Evolutionary conservation across 1,140 invertebrate genomes (phyloP).

Genomic region (Atopsyche davidsoni): DNA sequence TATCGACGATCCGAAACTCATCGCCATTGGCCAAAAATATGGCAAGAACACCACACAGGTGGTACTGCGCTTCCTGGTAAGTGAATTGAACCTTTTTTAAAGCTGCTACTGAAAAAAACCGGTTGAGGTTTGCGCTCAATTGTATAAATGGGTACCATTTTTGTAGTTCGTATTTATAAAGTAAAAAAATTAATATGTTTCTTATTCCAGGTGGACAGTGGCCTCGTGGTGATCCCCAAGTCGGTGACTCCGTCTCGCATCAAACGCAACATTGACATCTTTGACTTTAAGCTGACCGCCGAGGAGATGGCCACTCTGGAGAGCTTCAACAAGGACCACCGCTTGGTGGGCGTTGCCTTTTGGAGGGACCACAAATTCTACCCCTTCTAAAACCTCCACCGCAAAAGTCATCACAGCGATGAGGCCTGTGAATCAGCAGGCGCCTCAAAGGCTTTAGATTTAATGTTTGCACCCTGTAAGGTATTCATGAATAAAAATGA

Average conservation of each 20-base stretch:
- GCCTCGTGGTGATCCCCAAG: conserved; percentile 75
- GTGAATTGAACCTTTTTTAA: too few relatives aligned
- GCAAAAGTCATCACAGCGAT: too few relatives aligned
- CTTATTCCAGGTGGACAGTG: conserved; percentile 58
- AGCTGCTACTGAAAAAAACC: too few relatives aligned
- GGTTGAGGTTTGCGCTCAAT: too few relatives aligned
- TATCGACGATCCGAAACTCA: conserved; percentile 56
- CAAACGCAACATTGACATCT: conserved; percentile 67
- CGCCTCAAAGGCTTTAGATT: too few relatives aligned
- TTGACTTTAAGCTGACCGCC: conserved; percentile 65
- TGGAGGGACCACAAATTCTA: conserved; percentile 40
- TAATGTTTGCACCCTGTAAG: too few relatives aligned
- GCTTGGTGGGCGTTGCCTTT: conserved; percentile 44
- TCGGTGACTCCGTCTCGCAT: conserved; percentile 70
- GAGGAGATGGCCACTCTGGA: conserved; percentile 55
- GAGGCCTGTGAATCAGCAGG: too few relatives aligned
- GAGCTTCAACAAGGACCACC: conserved; percentile 50
- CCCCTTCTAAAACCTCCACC: conserved; percentile 41
- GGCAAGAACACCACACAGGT: conserved; percentile 67
- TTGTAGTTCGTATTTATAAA: too few relatives aligned
- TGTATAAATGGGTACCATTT: too few relatives aligned
- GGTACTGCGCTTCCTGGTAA: conserved; percentile 55
- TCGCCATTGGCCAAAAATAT: conserved; percentile 58
- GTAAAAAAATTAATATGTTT: too few relatives aligned
- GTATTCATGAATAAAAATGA: too few relatives aligned